These are phyloP conservation scores for Candidula unifasciata DNA, from an alignment of 2,888 invertebrate genomes.

Conservation along the genomic window DNA sequence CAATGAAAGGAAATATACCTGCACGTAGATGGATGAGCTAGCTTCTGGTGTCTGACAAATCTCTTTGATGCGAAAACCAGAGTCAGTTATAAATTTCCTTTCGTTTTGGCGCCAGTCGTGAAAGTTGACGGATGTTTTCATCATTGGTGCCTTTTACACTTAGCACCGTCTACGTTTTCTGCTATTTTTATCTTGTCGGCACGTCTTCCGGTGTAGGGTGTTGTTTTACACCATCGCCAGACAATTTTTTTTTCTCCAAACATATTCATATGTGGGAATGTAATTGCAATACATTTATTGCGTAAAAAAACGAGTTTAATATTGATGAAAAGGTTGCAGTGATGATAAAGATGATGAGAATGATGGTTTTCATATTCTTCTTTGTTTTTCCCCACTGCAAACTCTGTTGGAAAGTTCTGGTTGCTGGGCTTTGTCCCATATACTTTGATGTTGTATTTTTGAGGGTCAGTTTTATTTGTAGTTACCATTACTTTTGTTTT, in stretches of 20 bases:
- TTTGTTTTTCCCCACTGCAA: background rate
- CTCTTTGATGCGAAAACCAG: slow-evolving; percentile 22
- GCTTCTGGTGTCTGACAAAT: background rate
- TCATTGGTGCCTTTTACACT: slow-evolving; percentile 31
- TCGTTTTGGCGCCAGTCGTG: background rate
- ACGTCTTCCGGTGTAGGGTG: slow-evolving; percentile 32
- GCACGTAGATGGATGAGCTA: background rate
- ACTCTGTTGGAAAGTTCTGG: background rate
- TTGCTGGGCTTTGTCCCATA: background rate
- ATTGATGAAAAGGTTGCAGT: background rate
- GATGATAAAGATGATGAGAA: background rate
- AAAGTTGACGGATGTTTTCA: slow-evolving; percentile 36
- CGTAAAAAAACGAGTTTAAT: background rate
- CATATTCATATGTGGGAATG: background rate
- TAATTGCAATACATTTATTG: background rate
- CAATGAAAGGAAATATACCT: background rate
- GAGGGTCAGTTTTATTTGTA: too few species aligned
- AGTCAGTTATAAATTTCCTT: background rate
- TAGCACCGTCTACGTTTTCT: slow-evolving; percentile 19
- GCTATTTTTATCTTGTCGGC: background rate
- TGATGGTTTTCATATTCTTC: background rate
- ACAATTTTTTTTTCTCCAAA: background rate
- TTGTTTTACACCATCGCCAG: background rate
- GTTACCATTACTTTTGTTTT: background rate
- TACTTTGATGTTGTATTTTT: background rate